Evolutionary conservation across 2,797 vertebrate species (phyloP), one percentile per base, ranked within the genome.

Genomic region (Bovichtus diacanthus): DNA sequence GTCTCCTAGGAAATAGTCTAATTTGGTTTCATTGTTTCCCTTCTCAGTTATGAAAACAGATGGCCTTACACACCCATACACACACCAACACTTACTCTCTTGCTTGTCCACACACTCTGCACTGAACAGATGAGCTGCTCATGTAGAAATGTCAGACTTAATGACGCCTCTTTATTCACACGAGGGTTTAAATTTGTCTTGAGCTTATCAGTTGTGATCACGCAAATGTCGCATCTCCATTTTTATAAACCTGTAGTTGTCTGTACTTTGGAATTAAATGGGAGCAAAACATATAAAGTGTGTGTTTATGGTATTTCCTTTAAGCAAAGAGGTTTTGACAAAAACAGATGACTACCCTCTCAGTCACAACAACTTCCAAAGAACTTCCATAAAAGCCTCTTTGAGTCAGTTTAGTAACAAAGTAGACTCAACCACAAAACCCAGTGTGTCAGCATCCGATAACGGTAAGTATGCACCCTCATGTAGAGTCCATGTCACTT

Each of bases 11-110:
- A 82, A n/a, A 19, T 19, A 54, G 38, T 74, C 80, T 80, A 84
- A 86, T 80, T 70, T 73, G 21, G 66, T 73, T 83, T 85, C 78
- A 90, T 90, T 88, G 87, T 89, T 88, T 85, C 55, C 76, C 74
- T 55, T 72, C 67, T 63, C 78, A 55, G 65, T 71, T n/a, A 70
- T 85, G 64, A 91, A 88, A 91, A 79, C 87, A 90, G 80, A 90
- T 86, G 81, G 66, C 34, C 58, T 54, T 34, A 74, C 67, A 84
- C 73, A 59, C 55, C 47, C 77, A 51, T 29, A 31, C 64, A 74
- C 62, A 71, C 47, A 43, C 65, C 25, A 71, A 76, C 70, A 49
- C 77, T 13, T 27, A 55, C 38, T 70, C 63, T 54, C 70, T 3
- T 69, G 59, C 75, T 79, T 21, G 70, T 82, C 55, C 50, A 76